phyloP scores from a whole-genome alignment of 2,888 invertebrate species.

The Operophtera brumata region DNA sequence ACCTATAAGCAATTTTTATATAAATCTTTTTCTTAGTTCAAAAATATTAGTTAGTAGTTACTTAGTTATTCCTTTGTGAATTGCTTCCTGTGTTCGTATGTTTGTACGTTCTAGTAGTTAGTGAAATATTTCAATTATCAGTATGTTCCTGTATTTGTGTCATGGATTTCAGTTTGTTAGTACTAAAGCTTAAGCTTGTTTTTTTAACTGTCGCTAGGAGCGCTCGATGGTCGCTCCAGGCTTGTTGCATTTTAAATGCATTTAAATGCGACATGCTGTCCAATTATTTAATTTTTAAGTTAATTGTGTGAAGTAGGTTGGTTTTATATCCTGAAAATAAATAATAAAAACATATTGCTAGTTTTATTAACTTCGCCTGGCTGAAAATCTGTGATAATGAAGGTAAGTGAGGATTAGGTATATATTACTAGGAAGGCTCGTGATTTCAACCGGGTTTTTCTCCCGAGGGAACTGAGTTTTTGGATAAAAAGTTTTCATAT shows the following conservation, averaged over 20 bases:
- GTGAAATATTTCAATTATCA: not conserved
- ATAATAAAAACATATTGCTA: conserved; percentile 9
- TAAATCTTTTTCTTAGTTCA: not conserved
- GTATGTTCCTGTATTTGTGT: conserved; percentile 16
- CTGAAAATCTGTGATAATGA: no score
- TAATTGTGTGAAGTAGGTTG: conserved; percentile 38
- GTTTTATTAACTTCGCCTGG: conserved; percentile 6
- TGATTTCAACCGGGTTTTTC: no score
- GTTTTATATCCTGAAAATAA: conserved; percentile 30
- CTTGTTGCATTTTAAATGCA: conserved; percentile 54
- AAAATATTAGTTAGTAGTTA: no score
- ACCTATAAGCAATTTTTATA: not conserved
- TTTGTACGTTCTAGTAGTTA: not conserved
- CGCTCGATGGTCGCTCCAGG: conserved; percentile 31
- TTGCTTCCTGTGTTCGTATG: conserved; percentile 10
- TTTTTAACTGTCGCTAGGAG: conserved; percentile 43
- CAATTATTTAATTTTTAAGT: conserved; percentile 40
- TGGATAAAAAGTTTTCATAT: no score
- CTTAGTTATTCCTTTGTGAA: no score
- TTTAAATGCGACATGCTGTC: conserved; percentile 48
- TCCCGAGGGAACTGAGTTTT: no score
- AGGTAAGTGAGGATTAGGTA: no score
- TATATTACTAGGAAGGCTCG: no score
- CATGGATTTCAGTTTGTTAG: conserved; percentile 15
- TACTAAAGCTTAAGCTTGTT: conserved; percentile 34